phyloP scores from a whole-genome alignment of 2,888 invertebrate genomes.

The Melolontha melolontha region DNA sequence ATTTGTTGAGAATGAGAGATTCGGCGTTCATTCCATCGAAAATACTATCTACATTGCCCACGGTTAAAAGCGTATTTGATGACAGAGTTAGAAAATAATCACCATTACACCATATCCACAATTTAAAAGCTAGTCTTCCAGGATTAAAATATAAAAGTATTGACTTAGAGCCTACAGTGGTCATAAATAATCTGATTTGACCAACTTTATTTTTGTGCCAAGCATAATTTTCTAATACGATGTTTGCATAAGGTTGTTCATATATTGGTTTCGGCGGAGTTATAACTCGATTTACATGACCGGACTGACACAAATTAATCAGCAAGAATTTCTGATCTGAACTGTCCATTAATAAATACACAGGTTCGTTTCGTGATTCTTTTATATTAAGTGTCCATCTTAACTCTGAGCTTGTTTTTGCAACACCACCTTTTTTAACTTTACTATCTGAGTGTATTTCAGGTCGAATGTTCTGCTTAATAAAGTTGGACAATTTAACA shows the following conservation, averaged over 20 bases:
- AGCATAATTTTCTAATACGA: conserved; percentile 56
- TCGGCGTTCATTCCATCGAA: conserved; percentile 55
- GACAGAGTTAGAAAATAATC: conserved; percentile 55
- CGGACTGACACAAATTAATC: conserved; percentile 55
- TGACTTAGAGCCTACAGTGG: conserved; percentile 55
- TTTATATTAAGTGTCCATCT: conserved; percentile 48
- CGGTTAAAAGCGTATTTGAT: conserved; percentile 53
- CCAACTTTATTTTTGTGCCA: conserved; percentile 56
- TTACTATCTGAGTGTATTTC: too few species aligned
- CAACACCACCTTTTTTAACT: neutral
- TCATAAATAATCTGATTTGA: conserved; percentile 49
- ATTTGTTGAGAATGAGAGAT: conserved; percentile 53
- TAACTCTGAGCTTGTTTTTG: conserved; percentile 45
- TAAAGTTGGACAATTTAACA: conserved; percentile 2
- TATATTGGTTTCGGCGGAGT: conserved; percentile 2
- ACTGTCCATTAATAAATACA: conserved; percentile 59
- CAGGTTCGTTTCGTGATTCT: conserved; percentile 56
- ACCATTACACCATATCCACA: conserved; percentile 57
- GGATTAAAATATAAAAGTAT: conserved; percentile 53
- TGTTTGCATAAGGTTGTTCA: conserved; percentile 46
- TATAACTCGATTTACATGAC: conserved; percentile 46
- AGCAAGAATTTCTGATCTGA: conserved; percentile 56
- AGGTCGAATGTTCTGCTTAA: too few species aligned
- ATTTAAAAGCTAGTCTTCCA: conserved; percentile 48
- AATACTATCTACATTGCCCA: conserved; percentile 56